Percentiles rank a stretch among this genome's conserved stretches.
phyloP scores from a whole-genome alignment of 2,113 vertebrate genomes.

The Sapayoa aenigma region DNA sequence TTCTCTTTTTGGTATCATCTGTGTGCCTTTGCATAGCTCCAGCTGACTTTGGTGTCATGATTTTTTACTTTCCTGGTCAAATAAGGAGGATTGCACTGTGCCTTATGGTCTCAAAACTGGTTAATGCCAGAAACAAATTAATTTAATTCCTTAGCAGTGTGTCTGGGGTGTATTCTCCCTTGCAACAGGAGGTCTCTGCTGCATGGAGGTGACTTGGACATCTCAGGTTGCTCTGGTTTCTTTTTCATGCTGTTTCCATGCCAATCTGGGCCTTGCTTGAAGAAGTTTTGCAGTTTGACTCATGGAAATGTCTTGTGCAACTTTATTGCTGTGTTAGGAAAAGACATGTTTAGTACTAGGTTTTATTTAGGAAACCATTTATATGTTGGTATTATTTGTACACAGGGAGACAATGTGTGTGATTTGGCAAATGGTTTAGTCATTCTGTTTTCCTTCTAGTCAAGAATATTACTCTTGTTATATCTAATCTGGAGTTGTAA shows the following conservation, averaged over 20 bases:
- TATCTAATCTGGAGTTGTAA: slow-evolving; percentile 64
- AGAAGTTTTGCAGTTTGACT: neutral
- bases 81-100: neutral
- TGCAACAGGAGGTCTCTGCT: neutral
- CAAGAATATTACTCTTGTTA: slow-evolving; percentile 43
- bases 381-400: slow-evolving; percentile 1
- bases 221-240: neutral
- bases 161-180: neutral
- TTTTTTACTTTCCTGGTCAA: neutral
- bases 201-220: neutral
- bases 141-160: neutral
- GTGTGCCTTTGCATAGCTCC: neutral
- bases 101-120: neutral
- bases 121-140: neutral
- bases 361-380: slow-evolving; percentile 20
- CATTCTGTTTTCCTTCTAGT: slow-evolving; percentile 39
- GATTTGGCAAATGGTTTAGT: slow-evolving; percentile 19
- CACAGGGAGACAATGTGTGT: slow-evolving; percentile 1
- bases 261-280: neutral
- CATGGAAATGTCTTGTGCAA: neutral
- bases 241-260: neutral
- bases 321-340: neutral
- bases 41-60: neutral
- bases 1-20: neutral
- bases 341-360: neutral